phyloP scores from a whole-genome alignment of 2,888 invertebrate species.

The Drosophila kambysellisi region DNA sequence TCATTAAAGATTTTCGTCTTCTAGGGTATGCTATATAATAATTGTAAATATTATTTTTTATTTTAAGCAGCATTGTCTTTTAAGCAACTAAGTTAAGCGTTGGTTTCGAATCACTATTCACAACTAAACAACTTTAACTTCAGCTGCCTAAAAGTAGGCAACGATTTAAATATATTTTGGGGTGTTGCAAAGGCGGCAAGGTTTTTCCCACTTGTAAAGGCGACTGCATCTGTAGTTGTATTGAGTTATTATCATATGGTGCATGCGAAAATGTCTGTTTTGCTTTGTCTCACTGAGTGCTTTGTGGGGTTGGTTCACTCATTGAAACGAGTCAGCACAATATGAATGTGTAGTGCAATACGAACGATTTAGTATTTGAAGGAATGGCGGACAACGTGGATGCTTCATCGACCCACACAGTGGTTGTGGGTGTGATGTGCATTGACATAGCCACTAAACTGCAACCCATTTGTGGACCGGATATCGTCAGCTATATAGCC shows the following conservation, averaged over 20 bases:
- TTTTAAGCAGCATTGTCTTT: neutral
- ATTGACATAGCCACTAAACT: constrained; percentile 88
- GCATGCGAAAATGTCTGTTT: neutral
- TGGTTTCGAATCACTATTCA: neutral
- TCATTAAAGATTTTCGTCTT: neutral
- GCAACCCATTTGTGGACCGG: constrained; percentile 86
- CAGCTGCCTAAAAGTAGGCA: neutral
- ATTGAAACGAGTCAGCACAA: no score
- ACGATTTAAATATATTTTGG: neutral
- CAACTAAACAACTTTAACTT: neutral
- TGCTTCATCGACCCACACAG: neutral
- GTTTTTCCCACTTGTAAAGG: neutral
- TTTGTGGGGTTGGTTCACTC: neutral
- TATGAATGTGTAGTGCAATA: neutral
- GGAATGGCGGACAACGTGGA: constrained; percentile 7
- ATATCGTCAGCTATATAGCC: constrained; percentile 87
- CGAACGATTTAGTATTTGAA: neutral
- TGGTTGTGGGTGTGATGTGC: constrained; percentile 86
- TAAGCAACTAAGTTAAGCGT: neutral
- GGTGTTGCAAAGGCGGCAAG: neutral
- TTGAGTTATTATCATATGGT: neutral
- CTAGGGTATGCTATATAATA: neutral
- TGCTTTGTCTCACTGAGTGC: neutral
- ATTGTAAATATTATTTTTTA: neutral
- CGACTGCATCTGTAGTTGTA: neutral